Conservation (phyloP, 2,888 invertebrate genomes). For the Phania funesta region DNA sequence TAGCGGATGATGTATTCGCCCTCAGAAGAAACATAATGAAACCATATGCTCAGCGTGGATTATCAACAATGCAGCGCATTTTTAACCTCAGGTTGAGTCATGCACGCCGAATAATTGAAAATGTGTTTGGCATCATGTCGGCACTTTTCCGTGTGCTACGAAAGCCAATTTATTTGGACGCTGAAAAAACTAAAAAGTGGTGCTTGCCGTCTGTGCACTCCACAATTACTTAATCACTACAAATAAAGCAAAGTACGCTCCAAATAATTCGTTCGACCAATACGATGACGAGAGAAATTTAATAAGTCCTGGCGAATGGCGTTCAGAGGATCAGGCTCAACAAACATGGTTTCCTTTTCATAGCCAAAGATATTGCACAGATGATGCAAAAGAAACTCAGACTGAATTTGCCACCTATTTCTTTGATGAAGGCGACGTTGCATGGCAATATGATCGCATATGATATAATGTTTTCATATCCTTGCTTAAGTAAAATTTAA, state of each 20-base stretch:
- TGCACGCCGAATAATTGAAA: conserved; percentile 8
- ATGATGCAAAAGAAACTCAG: conserved; percentile 16
- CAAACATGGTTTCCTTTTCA: neutral
- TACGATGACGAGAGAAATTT: neutral
- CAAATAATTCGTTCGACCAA: neutral
- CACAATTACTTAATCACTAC: neutral
- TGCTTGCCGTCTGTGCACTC: neutral
- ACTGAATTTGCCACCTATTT: conserved; percentile 12
- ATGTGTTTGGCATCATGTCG: neutral
- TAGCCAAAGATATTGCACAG: neutral
- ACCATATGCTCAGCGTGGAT: conserved; percentile 21
- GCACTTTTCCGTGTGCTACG: conserved; percentile 6
- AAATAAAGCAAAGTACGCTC: conserved; percentile 17
- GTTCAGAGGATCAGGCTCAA: neutral
- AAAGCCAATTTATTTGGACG: conserved; percentile 3
- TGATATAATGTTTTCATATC: neutral
- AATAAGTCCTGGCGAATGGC: neutral
- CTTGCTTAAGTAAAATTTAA: too few species aligned
- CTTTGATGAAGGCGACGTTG: conserved; percentile 3
- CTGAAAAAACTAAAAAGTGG: neutral
- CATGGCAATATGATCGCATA: conserved; percentile 16
- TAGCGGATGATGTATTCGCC: conserved; percentile 9
- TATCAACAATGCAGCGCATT: conserved; percentile 1
- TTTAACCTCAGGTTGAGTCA: conserved; percentile 7
- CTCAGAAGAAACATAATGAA: conserved; percentile 6